These are phyloP conservation scores for Macropis europaea DNA, from an alignment of 2,888 invertebrate genomes.

Conservation along the genomic window DNA sequence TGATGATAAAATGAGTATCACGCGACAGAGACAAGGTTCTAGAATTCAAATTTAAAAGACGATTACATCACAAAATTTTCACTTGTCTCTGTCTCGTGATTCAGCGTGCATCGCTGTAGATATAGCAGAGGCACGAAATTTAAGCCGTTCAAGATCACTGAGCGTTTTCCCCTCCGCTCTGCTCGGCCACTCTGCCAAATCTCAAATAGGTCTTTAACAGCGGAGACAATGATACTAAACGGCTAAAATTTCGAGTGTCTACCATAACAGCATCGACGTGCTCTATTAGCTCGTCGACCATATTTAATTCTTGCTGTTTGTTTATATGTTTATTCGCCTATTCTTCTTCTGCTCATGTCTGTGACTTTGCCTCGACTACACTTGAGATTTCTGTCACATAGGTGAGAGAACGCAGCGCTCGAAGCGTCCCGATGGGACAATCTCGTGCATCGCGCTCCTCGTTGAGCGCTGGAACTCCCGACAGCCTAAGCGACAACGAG, in stretches of 20 bases:
- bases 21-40: not conserved
- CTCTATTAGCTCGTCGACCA: constrained; percentile 6
- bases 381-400: constrained; percentile 75
- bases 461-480: constrained; percentile 92
- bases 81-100: not conserved
- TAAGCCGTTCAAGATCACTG: too few species aligned
- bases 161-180: too few species aligned
- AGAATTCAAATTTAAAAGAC: too few species aligned
- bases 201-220: too few species aligned
- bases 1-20: not conserved
- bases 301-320: constrained; percentile 12
- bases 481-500: constrained; percentile 94
- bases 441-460: constrained; percentile 89
- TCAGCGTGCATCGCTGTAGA: not conserved
- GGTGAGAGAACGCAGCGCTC: constrained; percentile 95
- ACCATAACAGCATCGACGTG: constrained; percentile 12
- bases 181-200: too few species aligned
- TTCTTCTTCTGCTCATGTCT: not conserved
- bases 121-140: too few species aligned
- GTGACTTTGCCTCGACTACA: not conserved
- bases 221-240: too few species aligned
- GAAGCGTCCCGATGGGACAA: constrained; percentile 93
- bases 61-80: too few species aligned
- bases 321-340: constrained; percentile 15
- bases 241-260: too few species aligned